A percentile compares a stretch with the other conserved stretches of the same genome.
These are phyloP conservation scores for Emydocephalus ijimae DNA, from an alignment of 2,113 vertebrate genomes.

Conservation along the genomic window DNA sequence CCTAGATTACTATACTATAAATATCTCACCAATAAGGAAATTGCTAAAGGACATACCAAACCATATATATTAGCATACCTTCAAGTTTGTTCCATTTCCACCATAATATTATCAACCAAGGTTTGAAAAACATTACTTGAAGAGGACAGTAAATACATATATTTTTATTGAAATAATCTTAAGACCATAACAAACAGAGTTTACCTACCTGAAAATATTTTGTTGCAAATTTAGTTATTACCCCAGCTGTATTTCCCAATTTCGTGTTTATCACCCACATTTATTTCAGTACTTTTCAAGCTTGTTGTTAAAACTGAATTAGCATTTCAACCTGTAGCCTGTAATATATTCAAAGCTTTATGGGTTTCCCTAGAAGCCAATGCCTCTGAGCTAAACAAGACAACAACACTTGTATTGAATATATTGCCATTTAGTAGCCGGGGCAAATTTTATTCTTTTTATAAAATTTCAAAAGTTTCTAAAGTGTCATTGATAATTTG, in stretches of 20 bases:
- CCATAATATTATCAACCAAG: not conserved
- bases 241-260: not conserved
- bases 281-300: not conserved
- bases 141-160: not conserved
- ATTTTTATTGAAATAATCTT: not conserved
- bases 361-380: not conserved
- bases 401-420: not conserved
- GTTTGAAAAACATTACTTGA: not conserved
- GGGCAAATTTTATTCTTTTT: not conserved
- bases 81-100: not conserved
- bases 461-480: not conserved
- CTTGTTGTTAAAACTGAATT: not conserved
- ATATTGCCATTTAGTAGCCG: not conserved
- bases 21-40: not conserved
- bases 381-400: not conserved
- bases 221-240: not conserved
- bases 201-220: not conserved
- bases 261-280: not conserved
- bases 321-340: not conserved
- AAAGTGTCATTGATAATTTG: not conserved
- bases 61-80: not conserved
- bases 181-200: not conserved
- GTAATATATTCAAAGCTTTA: not conserved
- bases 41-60: not conserved
- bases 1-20: not conserved